Base-by-base conservation (phyloP, 2,888 invertebrate species). In the Tipula unca region DNA sequence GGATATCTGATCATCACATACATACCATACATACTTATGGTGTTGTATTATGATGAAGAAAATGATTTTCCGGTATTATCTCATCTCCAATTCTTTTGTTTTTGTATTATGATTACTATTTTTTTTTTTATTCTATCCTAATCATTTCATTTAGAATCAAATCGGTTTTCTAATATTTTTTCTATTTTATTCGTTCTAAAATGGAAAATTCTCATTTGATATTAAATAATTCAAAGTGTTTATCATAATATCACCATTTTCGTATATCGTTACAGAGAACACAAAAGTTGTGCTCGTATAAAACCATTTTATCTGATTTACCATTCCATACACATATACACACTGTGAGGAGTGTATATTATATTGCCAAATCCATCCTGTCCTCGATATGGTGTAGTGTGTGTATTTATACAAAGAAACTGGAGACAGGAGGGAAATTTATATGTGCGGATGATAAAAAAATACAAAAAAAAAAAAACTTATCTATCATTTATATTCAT, bases 221-320 rank as follows among this genome's bases (percentile, higher is more conserved):
- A 69, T 69, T 69, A 69, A 69, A 69, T 69, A 69, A 69, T 69
- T 69, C 69, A 69, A 25, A 25, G 69, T 10, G 69, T 69, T 69
- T 69, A 69, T 69, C 69, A 69, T 69, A 69, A 69, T 25, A 69
- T 69, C 69, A 69, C 69, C 69, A 69, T 69, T 69, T 69, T 69
- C 69, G 25, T 69, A 69, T 25, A 25, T 69, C 69, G 25, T 69
- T 20, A n/a, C n/a, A 25, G 25, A 25, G 25, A 69, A 25, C 20
- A 69, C 8, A 69, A 20, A 25, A 25, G 10, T 69, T 69, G 25
- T 10, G 13, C 69, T 69, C 69, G 17, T 48, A 48, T 25, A 69
- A 10, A 48, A 25, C 69, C 25, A 69, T 25, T 69, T 13, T 69
- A 69, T 25, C 69, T 10, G 69, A 69, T 69, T 69, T 69, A 69